These are phyloP conservation scores for Cyanoramphus novaezelandiae DNA, from an alignment of 2,113 vertebrate species.

Conservation along the genomic window DNA sequence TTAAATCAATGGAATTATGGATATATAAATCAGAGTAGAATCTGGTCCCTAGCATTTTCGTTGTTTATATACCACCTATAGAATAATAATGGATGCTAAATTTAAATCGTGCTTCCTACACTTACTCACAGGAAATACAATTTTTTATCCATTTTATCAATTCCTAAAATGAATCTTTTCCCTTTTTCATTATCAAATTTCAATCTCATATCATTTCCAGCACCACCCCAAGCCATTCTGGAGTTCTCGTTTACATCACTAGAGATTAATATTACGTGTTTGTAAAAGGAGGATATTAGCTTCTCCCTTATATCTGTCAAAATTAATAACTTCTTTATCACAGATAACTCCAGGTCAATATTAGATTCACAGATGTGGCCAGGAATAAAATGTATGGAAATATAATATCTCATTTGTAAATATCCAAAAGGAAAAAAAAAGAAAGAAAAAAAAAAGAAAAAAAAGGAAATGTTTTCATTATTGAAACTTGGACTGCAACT, in stretches of 20 bases:
- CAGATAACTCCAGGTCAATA: slow-evolving; percentile 83
- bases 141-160: slow-evolving; percentile 71
- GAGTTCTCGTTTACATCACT: slow-evolving; percentile 74
- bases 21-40: slow-evolving; percentile 14
- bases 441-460: neutral
- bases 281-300: slow-evolving; percentile 84
- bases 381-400: slow-evolving; percentile 83
- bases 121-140: slow-evolving; percentile 57
- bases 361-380: slow-evolving; percentile 82
- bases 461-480: slow-evolving; percentile 59
- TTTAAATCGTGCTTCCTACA: slow-evolving; percentile 7
- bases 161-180: slow-evolving; percentile 76
- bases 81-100: slow-evolving; percentile 11
- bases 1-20: neutral
- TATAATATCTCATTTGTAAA: slow-evolving; percentile 80
- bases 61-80: neutral
- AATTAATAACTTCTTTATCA: slow-evolving; percentile 86
- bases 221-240: slow-evolving; percentile 68
- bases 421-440: slow-evolving; percentile 36
- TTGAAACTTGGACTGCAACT: slow-evolving; percentile 70
- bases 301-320: slow-evolving; percentile 85
- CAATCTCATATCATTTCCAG: slow-evolving; percentile 68
- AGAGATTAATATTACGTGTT: slow-evolving; percentile 84
- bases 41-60: neutral
- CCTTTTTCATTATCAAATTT: slow-evolving; percentile 79